Evolutionary conservation across 2,113 vertebrate genomes (phyloP), one percentile per base, ranked within the genome.

Genomic region (Eretmochelys imbricata): DNA sequence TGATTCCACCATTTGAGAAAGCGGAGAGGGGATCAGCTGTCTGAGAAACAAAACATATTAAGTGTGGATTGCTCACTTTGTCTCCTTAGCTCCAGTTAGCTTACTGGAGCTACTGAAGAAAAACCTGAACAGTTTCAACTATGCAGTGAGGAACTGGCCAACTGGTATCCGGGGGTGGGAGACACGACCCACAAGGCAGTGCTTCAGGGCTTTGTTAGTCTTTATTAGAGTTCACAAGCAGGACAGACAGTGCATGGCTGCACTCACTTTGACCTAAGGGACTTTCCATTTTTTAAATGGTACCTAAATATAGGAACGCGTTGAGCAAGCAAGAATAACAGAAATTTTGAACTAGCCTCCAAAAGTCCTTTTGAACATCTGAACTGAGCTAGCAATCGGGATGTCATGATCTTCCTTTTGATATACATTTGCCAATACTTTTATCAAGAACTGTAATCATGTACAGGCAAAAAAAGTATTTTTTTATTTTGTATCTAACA

Each of bases 181-280:
- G 4, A 27, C 10, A 85, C 29, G 9, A 48, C 7, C 48, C n/a
- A 22, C 22, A 81, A 80, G 5, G 19, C 82, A 94, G 91, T 1
- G 78, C 86, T 90, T 86, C 85, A 96, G 91, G 69, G 49, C 84
- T 97, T 90, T 83, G 7, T 53, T 94, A 93, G 83, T 89, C 85
- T 93, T 94, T 87, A 78, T 50, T 91, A 94, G 90, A 93, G 89
- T 96, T 96, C 96, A 93, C 22, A 90, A 96, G 80, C 80, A 89
- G 93, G 85, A 96, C 89, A 97, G 93, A 20, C 80, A 81, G 48
- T 91, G 72, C 72, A 91, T 20, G 89, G 46, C 50, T 84, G 22
- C 82, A 93, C 80, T 94, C 11, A 48, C 83, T 93, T 94, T 14
- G 1, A 51, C 90, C 54, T 78, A 11, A 82, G 86, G 80, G 69